These are phyloP conservation scores for Podargus strigoides DNA, from an alignment of 2,797 vertebrate species.

Conservation along the genomic window DNA sequence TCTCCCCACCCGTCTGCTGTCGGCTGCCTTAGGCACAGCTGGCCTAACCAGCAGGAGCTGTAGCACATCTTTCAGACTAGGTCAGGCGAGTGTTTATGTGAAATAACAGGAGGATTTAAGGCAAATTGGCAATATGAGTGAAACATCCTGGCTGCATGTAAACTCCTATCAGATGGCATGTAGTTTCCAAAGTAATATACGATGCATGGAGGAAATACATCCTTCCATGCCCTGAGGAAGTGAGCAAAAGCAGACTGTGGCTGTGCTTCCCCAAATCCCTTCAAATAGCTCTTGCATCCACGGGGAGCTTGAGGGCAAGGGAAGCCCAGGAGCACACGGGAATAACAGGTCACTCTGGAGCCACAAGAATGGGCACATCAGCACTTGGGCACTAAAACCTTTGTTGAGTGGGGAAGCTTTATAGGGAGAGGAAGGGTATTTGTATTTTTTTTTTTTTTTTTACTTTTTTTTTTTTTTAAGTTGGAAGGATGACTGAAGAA, in stretches of 20 bases:
- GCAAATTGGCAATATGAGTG: background rate
- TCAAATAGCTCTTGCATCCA: background rate
- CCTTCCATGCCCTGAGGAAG: background rate
- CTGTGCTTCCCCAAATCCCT: background rate
- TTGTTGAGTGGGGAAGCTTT: background rate
- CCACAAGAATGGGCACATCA: fast-evolving
- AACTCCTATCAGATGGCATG: background rate
- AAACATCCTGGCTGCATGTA: background rate
- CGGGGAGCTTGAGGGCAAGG: fast-evolving
- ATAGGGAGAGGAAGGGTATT: background rate
- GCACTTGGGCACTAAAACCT: background rate
- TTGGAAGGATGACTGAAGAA: background rate
- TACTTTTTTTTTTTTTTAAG: background rate
- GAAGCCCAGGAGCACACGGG: background rate
- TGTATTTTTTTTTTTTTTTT: background rate
- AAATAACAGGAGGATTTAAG: background rate
- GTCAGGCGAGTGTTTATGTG: background rate
- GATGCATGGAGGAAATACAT: background rate
- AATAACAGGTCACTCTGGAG: background rate
- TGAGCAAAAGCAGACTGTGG: background rate
- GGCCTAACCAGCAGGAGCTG: background rate
- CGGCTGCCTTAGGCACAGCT: background rate
- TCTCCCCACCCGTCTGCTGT: background rate
- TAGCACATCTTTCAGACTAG: background rate
- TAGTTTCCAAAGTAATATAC: background rate